phyloP scores from a whole-genome alignment of 2,797 vertebrate species.

The Nannoperca obscura region DNA sequence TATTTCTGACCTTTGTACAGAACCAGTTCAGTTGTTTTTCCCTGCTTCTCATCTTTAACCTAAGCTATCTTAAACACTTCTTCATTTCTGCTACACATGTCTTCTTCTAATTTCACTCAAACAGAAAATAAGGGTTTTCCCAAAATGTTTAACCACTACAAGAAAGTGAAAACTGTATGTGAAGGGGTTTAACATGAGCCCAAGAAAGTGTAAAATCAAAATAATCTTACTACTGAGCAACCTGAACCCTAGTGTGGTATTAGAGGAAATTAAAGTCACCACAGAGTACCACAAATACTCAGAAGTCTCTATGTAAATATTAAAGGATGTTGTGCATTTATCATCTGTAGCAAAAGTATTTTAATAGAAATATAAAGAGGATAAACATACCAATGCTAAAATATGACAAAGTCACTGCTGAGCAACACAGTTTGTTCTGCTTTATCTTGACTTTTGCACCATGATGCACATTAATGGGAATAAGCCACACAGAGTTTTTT shows the following conservation, averaged over 20 bases:
- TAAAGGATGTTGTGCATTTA: slow-evolving; percentile 11
- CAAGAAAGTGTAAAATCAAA: too few species aligned
- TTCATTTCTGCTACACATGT: background rate
- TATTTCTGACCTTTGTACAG: background rate
- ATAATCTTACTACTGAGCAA: background rate
- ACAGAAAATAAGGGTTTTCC: background rate
- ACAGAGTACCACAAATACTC: slow-evolving; percentile 1
- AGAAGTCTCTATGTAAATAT: slow-evolving; percentile 2
- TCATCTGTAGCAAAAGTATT: background rate
- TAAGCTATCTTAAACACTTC: background rate
- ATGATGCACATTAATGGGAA: slow-evolving; percentile 5
- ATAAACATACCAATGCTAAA: background rate
- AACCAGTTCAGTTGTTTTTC: too few species aligned
- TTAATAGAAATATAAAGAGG: background rate
- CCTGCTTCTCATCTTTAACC: background rate
- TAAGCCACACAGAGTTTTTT: background rate
- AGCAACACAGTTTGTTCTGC: background rate
- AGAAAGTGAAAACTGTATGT: background rate
- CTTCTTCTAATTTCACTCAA: too few species aligned
- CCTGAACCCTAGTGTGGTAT: background rate
- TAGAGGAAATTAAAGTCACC: background rate
- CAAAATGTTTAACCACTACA: background rate
- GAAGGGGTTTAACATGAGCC: background rate
- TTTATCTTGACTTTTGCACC: slow-evolving; percentile 1
- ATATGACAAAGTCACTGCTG: slow-evolving; percentile 11